These are phyloP conservation scores for Arenaria interpres DNA, from an alignment of 2,113 vertebrate genomes.

Conservation along the genomic window DNA sequence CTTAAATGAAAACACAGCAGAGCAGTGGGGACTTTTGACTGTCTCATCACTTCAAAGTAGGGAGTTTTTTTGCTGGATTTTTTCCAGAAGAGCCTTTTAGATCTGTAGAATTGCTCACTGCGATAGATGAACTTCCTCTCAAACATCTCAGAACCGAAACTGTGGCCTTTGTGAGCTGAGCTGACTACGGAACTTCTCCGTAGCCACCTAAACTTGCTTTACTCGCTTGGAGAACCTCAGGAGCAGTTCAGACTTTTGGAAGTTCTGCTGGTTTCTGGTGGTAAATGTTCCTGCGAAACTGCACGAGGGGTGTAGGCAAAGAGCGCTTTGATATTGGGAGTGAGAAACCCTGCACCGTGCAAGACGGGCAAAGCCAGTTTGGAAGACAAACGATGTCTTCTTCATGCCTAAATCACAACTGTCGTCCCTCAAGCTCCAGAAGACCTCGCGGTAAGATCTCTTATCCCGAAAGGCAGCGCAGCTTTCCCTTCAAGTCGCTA, in stretches of 20 bases:
- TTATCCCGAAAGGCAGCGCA: neutral
- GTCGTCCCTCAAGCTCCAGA: neutral
- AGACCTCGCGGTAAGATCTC: neutral
- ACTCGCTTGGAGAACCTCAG: neutral
- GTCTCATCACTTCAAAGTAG: neutral
- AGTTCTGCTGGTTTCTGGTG: neutral
- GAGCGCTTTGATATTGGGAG: neutral
- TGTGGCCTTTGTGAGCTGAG: fast-evolving
- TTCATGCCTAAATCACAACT: neutral
- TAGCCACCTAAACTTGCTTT: neutral
- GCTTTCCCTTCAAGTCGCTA: neutral
- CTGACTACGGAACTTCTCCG: neutral
- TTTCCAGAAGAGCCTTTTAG: neutral
- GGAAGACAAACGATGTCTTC: fast-evolving
- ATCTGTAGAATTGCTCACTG: neutral
- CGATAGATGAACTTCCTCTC: neutral
- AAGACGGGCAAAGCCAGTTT: neutral
- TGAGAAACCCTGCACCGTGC: fast-evolving
- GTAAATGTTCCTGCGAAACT: neutral
- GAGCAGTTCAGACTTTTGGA: neutral
- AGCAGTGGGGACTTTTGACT: neutral
- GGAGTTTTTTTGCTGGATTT: neutral
- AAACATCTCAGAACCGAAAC: neutral
- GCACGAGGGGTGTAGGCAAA: neutral
- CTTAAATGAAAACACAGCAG: neutral